A percentile compares a stretch with the other conserved stretches of the same genome.
Conservation (phyloP, 2,797 vertebrate genomes). For the Synaphobranchus kaupii region DNA sequence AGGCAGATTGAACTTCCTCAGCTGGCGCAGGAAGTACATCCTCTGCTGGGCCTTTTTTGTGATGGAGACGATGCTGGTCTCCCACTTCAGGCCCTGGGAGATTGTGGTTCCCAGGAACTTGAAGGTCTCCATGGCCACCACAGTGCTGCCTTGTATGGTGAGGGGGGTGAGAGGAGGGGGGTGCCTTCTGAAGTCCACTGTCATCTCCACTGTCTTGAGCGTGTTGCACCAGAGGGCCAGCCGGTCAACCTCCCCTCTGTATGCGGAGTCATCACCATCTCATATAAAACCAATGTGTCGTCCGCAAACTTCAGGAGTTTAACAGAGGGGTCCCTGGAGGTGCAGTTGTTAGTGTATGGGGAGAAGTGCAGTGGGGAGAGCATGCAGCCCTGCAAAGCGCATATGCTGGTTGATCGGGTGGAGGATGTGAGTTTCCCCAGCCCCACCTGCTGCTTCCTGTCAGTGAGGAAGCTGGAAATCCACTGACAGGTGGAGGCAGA, state of each 20-base stretch:
- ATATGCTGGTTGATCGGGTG: background rate
- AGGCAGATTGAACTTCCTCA: too few species aligned
- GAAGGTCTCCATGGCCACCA: background rate
- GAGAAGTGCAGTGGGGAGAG: too few species aligned
- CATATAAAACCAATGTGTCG: background rate
- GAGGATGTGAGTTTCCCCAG: background rate
- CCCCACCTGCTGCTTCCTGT: background rate
- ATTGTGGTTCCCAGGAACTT: conserved; percentile 8
- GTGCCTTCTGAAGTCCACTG: background rate
- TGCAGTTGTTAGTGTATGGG: background rate
- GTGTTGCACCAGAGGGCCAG: background rate
- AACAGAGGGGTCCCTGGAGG: background rate
- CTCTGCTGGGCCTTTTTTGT: background rate
- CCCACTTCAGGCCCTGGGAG: background rate
- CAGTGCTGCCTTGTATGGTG: background rate
- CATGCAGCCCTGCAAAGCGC: too few species aligned
- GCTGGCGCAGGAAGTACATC: background rate
- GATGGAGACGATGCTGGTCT: background rate
- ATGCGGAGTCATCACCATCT: background rate
- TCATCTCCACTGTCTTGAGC: background rate
- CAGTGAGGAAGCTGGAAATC: background rate
- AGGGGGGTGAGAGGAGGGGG: too few species aligned
- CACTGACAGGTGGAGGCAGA: background rate
- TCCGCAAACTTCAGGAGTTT: too few species aligned
- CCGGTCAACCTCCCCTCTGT: background rate